A percentile compares a stretch with the other conserved stretches of the same genome.
phyloP scores from a whole-genome alignment of 2,113 vertebrate genomes.

The Stigmatopora argus region DNA sequence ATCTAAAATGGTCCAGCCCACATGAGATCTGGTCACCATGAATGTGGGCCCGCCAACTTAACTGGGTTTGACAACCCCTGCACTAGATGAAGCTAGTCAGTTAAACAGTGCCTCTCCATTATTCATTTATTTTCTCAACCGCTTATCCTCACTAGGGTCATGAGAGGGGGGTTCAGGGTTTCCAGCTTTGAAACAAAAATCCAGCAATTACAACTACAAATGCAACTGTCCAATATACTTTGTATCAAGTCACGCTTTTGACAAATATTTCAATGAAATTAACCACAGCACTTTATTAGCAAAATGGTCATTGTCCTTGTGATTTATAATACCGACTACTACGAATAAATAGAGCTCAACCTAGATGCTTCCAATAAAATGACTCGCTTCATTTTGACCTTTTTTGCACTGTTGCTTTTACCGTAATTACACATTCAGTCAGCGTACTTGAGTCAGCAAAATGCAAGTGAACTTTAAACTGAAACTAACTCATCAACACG shows the following conservation, averaged over 20 bases:
- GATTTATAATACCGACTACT: not conserved
- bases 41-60: no score
- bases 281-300: not conserved
- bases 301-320: not conserved
- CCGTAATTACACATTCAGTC: conserved; percentile 19
- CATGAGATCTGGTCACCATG: no score
- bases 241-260: no score
- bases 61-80: no score
- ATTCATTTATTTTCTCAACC: no score
- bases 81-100: no score
- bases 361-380: conserved; percentile 30
- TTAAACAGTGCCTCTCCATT: no score
- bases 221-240: not conserved
- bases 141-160: no score
- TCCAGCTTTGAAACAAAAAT: not conserved
- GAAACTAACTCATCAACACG: conserved; percentile 5
- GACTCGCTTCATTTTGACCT: conserved; percentile 28
- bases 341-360: conserved; percentile 18
- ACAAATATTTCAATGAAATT: conserved; percentile 4
- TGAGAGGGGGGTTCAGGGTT: no score
- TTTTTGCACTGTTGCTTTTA: conserved; percentile 17
- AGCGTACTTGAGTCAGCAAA: conserved; percentile 7
- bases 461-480: conserved; percentile 25
- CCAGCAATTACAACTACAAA: not conserved
- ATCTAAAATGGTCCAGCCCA: no score